These are phyloP conservation scores for Caenorhabditis macrosperma DNA, from an alignment of 2,888 invertebrate genomes.

Conservation along the genomic window DNA sequence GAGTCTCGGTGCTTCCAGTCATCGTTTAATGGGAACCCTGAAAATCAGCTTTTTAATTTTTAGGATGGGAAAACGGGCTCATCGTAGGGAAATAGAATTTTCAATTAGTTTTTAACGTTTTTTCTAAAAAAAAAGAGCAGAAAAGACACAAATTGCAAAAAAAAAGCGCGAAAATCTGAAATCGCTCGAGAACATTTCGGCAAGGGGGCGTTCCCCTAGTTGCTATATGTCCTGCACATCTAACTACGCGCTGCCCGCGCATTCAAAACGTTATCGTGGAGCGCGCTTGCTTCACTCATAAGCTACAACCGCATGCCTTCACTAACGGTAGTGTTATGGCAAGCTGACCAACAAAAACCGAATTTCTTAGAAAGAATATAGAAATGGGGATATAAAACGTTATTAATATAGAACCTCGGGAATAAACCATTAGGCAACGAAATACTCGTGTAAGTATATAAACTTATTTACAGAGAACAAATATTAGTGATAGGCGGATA, in stretches of 20 bases:
- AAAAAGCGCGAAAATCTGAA: slow-evolving; percentile 10
- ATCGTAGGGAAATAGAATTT: too few species aligned
- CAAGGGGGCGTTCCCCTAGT: neutral
- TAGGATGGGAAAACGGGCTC: too few species aligned
- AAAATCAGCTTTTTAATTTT: slow-evolving; percentile 6
- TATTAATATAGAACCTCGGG: slow-evolving; percentile 25
- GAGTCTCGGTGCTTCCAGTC: slow-evolving; percentile 60
- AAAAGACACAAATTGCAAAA: slow-evolving; percentile 1
- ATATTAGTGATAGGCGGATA: neutral
- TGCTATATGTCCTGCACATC: slow-evolving; percentile 52
- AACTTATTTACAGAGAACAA: slow-evolving; percentile 16
- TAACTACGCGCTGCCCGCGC: slow-evolving; percentile 41
- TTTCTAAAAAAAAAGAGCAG: too few species aligned
- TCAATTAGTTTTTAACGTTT: too few species aligned
- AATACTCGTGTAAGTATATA: neutral
- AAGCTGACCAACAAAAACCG: too few species aligned
- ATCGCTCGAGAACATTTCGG: slow-evolving; percentile 6
- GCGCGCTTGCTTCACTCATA: slow-evolving; percentile 23
- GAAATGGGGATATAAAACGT: neutral
- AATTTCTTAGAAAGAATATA: slow-evolving; percentile 9
- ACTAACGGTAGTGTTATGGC: too few species aligned
- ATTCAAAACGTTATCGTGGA: slow-evolving; percentile 6
- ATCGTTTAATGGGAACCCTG: slow-evolving; percentile 45
- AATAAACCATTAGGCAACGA: neutral
- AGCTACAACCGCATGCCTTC: neutral